These are phyloP conservation scores for Stictocephala bisonia DNA, from an alignment of 2,888 invertebrate genomes.

Conservation along the genomic window DNA sequence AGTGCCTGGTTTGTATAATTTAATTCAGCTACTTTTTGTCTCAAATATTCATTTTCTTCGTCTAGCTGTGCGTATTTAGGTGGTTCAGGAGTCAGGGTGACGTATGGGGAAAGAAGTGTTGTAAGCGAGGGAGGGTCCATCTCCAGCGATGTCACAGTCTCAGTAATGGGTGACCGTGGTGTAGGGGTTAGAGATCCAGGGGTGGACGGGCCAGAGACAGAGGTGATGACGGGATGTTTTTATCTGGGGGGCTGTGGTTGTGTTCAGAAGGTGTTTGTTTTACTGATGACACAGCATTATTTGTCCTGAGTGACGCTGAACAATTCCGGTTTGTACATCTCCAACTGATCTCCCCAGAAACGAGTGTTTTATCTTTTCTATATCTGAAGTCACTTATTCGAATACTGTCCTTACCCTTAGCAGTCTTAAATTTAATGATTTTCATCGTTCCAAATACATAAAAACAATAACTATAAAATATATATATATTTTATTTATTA, in stretches of 20 bases:
- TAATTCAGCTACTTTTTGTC: too few species aligned
- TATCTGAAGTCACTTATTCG: not conserved
- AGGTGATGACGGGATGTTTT: not conserved
- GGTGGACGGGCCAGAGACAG: not conserved
- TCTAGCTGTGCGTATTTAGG: too few species aligned
- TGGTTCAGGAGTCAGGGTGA: not conserved
- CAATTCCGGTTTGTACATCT: constrained; percentile 1
- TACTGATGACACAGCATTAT: not conserved
- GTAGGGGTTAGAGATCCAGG: not conserved
- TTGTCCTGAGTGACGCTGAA: not conserved
- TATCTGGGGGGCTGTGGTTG: not conserved
- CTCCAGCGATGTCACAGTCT: not conserved
- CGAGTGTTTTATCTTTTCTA: not conserved
- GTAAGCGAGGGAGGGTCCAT: not conserved
- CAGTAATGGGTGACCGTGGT: not conserved
- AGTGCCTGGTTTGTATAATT: not conserved
- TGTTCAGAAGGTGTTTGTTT: not conserved
- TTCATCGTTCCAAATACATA: too few species aligned
- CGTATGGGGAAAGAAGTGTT: not conserved
- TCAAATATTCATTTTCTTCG: too few species aligned
- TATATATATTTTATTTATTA: too few species aligned
- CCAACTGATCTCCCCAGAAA: constrained; percentile 3
- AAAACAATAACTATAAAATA: too few species aligned
- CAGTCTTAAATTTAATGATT: not conserved
- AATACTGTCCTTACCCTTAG: not conserved